These are phyloP conservation scores for Oikopleura dioica DNA, from an alignment of 23 tunicate genomes.

Conservation along the genomic window DNA sequence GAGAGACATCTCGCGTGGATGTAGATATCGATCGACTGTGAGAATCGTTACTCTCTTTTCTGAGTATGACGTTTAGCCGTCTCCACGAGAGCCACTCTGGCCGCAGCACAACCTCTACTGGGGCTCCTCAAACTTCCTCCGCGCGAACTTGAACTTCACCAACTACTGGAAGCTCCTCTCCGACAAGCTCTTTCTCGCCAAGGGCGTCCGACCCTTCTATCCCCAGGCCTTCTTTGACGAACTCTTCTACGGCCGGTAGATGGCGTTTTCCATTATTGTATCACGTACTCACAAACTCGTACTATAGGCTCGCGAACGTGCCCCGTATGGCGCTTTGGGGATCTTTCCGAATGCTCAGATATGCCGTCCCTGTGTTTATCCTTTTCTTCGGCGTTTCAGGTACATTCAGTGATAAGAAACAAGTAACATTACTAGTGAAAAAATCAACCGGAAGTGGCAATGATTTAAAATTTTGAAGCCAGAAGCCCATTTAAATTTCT, in stretches of 20 bases:
- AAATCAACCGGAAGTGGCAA: too few relatives aligned
- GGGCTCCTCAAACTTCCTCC: not conserved
- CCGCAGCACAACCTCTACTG: not conserved
- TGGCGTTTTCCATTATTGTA: not conserved
- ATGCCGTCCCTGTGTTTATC: too few relatives aligned
- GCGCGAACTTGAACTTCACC: not conserved
- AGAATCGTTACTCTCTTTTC: too few relatives aligned
- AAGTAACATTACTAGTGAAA: too few relatives aligned
- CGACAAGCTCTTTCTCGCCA: not conserved
- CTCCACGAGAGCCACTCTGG: constrained; percentile 11
- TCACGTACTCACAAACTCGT: not conserved
- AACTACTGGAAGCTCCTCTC: constrained; percentile 5
- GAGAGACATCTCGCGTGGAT: too few relatives aligned
- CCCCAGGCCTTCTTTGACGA: not conserved
- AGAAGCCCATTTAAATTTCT: too few relatives aligned
- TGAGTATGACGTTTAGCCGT: too few relatives aligned
- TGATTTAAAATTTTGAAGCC: too few relatives aligned
- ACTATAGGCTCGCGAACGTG: not conserved
- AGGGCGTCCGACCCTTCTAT: constrained; percentile 9
- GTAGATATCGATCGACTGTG: too few relatives aligned
- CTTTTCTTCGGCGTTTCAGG: too few relatives aligned
- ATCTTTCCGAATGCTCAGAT: not conserved
- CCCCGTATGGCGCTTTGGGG: not conserved
- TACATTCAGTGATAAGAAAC: too few relatives aligned
- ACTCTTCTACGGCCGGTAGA: not conserved